Evolutionary conservation across 2,113 vertebrate species (phyloP).

Genomic region (Halichoerus grypus): DNA sequence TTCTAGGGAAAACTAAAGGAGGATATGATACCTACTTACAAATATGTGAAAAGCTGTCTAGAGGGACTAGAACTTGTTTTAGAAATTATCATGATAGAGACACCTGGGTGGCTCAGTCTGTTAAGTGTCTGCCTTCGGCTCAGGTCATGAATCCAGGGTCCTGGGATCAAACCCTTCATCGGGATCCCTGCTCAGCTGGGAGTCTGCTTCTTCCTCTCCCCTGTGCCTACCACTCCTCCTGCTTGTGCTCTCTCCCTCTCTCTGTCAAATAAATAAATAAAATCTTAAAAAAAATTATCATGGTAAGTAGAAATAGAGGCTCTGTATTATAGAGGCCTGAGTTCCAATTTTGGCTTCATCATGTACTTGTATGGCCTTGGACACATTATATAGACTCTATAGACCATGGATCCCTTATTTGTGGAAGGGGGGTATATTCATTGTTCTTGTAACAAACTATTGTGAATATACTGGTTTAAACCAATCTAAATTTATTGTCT

Average conservation of each 20-base stretch:
- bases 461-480: background rate
- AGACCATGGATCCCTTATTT: background rate
- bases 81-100: background rate
- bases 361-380: background rate
- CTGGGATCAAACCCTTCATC: background rate
- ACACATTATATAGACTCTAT: background rate
- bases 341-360: background rate
- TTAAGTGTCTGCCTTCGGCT: too few species aligned
- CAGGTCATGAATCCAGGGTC: background rate
- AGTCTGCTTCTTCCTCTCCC: background rate
- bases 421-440: background rate
- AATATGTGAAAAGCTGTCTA: background rate
- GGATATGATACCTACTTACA: background rate
- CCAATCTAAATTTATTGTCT: background rate
- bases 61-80: slow-evolving; percentile 1
- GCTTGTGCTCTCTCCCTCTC: background rate
- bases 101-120: background rate
- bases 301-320: background rate
- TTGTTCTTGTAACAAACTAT: background rate
- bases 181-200: background rate
- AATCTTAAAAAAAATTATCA: background rate
- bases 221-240: background rate
- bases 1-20: background rate
- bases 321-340: background rate
- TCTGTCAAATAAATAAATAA: background rate